Percentiles rank a stretch among this genome's conserved stretches.
Conservation (phyloP, 2,797 vertebrate genomes). For the Natrix natrix region DNA sequence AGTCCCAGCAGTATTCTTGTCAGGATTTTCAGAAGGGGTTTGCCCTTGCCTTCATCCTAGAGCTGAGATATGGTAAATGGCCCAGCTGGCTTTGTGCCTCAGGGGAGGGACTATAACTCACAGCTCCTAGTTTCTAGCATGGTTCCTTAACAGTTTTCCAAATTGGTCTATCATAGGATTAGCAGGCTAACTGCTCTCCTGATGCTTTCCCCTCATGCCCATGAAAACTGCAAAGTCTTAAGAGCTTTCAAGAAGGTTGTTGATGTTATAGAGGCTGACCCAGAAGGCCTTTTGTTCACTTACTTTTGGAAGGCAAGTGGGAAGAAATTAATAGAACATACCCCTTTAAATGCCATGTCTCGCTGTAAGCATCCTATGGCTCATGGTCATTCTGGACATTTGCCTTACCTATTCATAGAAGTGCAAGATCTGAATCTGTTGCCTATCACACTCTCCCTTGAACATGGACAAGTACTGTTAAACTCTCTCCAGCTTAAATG, state of each 20-base stretch:
- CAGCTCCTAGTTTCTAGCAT: neutral
- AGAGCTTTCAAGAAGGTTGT: neutral
- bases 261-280: neutral
- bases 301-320: neutral
- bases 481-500: slow-evolving; percentile 32
- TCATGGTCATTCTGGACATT: slow-evolving; percentile 7
- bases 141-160: neutral
- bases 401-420: slow-evolving; percentile 41
- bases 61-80: neutral
- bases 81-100: neutral
- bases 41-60: neutral
- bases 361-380: neutral
- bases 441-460: slow-evolving; percentile 43
- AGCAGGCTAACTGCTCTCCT: neutral
- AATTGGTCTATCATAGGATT: neutral
- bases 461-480: slow-evolving; percentile 40
- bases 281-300: neutral
- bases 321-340: neutral
- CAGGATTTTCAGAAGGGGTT: neutral
- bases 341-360: no score
- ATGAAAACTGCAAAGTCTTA: neutral
- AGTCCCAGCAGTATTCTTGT: neutral
- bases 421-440: slow-evolving; percentile 44
- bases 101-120: neutral
- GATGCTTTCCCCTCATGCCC: neutral